Percentiles rank a stretch among this genome's conserved stretches.
These are phyloP conservation scores for Chironomus riparius DNA, from an alignment of 2,888 invertebrate genomes.

Conservation along the genomic window DNA sequence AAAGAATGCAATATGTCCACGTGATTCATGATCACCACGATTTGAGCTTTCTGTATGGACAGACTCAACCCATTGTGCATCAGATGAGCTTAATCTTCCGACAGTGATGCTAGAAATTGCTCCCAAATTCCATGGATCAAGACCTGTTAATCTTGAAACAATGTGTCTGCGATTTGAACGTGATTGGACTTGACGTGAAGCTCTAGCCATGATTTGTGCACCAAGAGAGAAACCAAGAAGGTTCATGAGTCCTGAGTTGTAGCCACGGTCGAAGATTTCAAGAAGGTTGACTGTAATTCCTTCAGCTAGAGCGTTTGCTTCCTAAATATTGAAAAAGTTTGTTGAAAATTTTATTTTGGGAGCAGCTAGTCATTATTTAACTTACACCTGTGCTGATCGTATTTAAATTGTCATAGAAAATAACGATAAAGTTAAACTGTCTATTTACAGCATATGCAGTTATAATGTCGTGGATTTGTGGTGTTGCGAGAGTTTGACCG, in stretches of 20 bases:
- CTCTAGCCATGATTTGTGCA: constrained; percentile 7
- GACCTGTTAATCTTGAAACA: constrained; percentile 8
- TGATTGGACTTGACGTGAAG: not conserved
- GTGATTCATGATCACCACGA: constrained; percentile 12
- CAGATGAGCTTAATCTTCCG: not conserved
- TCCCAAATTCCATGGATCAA: constrained; percentile 8
- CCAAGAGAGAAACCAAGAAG: constrained; percentile 17
- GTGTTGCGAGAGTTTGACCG: not conserved
- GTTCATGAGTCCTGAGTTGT: not conserved
- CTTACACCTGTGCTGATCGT: not conserved
- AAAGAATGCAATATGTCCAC: constrained; percentile 18
- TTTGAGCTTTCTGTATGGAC: constrained; percentile 9
- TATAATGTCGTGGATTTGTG: not conserved
- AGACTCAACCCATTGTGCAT: constrained; percentile 13
- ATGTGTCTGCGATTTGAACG: not conserved
- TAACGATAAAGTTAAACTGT: not conserved
- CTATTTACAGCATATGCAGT: not conserved
- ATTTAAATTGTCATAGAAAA: not conserved
- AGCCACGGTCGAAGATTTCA: constrained; percentile 8
- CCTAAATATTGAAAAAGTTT: not conserved
- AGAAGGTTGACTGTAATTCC: not conserved
- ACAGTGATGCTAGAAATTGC: not conserved
- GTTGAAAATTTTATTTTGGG: not conserved
- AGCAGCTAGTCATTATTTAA: not conserved
- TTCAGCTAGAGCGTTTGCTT: not conserved